phyloP scores from a whole-genome alignment of 2,797 vertebrate genomes.

The Coranthus polyacanthus region DNA sequence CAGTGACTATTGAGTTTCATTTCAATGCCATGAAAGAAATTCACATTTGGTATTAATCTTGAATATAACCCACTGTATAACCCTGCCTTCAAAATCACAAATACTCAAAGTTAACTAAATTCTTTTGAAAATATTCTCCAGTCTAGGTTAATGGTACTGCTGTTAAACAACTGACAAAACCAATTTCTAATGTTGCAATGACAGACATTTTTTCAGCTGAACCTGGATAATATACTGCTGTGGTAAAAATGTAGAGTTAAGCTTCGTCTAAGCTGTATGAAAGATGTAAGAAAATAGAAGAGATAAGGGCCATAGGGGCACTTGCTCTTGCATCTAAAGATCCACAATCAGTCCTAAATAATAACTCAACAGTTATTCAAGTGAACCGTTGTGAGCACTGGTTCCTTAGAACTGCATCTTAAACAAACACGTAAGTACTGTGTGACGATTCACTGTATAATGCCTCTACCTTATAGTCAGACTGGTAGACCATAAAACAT shows the following conservation, averaged over 20 bases:
- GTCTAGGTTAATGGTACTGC: no score
- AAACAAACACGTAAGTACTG: no score
- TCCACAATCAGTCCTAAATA: slow-evolving; percentile 12
- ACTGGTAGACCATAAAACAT: slow-evolving; percentile 69
- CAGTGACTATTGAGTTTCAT: no score
- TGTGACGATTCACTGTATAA: no score
- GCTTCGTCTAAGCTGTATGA: not conserved
- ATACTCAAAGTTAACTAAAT: no score
- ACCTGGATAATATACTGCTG: slow-evolving; percentile 16
- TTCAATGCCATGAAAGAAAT: not conserved
- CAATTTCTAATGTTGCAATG: not conserved
- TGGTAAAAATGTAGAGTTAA: slow-evolving; percentile 6
- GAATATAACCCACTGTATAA: no score
- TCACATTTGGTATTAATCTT: not conserved
- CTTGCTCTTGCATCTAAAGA: slow-evolving; percentile 5
- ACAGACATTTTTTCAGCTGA: slow-evolving; percentile 18
- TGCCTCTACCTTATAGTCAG: slow-evolving; percentile 57
- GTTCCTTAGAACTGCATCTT: slow-evolving; percentile 36
- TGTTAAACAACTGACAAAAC: no score
- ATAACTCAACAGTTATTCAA: slow-evolving; percentile 32
- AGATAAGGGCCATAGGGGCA: slow-evolving; percentile 27
- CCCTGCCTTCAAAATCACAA: no score
- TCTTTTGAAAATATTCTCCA: no score
- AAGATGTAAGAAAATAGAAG: not conserved
- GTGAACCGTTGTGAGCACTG: slow-evolving; percentile 16